These are phyloP conservation scores for Neocrepidodera transversa DNA, from an alignment of 2,888 invertebrate species.

Conservation along the genomic window DNA sequence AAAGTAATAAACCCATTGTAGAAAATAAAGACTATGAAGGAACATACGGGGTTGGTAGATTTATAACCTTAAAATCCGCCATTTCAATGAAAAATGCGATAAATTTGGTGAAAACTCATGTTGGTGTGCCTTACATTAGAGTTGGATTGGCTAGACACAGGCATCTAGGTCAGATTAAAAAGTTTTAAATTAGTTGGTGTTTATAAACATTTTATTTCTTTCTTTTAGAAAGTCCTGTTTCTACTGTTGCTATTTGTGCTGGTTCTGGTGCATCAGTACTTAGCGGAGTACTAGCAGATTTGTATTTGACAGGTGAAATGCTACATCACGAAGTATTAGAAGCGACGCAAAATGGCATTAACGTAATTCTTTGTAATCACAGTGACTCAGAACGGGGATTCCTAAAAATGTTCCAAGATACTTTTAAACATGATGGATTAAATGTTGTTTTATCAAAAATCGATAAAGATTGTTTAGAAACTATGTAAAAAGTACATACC, in stretches of 20 bases:
- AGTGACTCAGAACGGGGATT: conserved; percentile 94
- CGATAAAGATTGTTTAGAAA: conserved; percentile 81
- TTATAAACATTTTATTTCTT: no score
- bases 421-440: conserved; percentile 49
- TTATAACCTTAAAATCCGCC: conserved; percentile 62
- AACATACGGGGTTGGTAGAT: conserved; percentile 63
- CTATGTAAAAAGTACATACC: conserved; percentile 68
- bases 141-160: conserved; percentile 69
- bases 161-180: conserved; percentile 46
- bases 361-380: conserved; percentile 90
- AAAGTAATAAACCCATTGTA: conserved; percentile 45
- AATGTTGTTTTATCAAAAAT: conserved; percentile 72
- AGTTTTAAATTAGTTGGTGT: not conserved
- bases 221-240: conserved; percentile 60
- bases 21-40: conserved; percentile 55
- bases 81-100: conserved; percentile 70
- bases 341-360: conserved; percentile 77
- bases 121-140: conserved; percentile 73
- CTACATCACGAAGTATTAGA: conserved; percentile 92
- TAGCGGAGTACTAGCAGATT: conserved; percentile 73
- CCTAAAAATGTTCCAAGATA: conserved; percentile 67
- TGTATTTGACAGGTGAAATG: conserved; percentile 93
- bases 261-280: conserved; percentile 87
- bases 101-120: conserved; percentile 71
- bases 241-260: conserved; percentile 82